Base-by-base conservation (phyloP, 2,113 vertebrate species). In the Gnathochromis pfefferi region DNA sequence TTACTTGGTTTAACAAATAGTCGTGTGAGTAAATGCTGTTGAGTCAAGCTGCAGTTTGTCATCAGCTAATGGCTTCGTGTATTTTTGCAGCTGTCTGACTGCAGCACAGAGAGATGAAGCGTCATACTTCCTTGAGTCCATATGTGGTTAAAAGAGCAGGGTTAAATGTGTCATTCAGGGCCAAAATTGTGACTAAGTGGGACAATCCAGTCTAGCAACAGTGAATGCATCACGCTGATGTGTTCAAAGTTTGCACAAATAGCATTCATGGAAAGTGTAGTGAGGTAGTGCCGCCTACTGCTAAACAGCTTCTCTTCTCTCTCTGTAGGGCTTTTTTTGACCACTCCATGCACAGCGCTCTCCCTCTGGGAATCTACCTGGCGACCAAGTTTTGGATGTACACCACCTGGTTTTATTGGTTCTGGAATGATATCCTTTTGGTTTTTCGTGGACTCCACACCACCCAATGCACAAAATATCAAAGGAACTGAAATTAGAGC, bases 381-480 rank as follows among this genome's bases (percentile, higher is more conserved):
- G 98, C 98, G 91, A 99, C 99, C 19, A 99, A 99, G 97, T 99
- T 99, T 96, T 99, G 99, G 98, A 99, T 99, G 99, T 99, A 99
- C 42, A 96, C 98, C 92, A 99, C 99, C 0, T 99, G 99, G 99
- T 99, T 99, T 96, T 99, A 98, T 95, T 99, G 99, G 99, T 98
- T 99, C 96, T 99, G 98, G 99, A 99, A 98, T 87, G 98, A 99
- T 99, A 99, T 99, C 99, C 98, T 99, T 99, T 97, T 63, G 23
- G 6, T 3, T 7, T 9, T 38, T 13, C 2, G 26, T 9, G 23
- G 7, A 47, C 10, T 53, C n/a, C 1, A 2, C 14, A 26, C 16
- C 1, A 38, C 1, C 65, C 35, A 40, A 70, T 70, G n/a, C 65
- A 73, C 21, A 5, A 73, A 45, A 73, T 45, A 42, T 73, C 65